Evolutionary conservation across 2,797 vertebrate genomes (phyloP).

Genomic region (Acanthornis magna): DNA sequence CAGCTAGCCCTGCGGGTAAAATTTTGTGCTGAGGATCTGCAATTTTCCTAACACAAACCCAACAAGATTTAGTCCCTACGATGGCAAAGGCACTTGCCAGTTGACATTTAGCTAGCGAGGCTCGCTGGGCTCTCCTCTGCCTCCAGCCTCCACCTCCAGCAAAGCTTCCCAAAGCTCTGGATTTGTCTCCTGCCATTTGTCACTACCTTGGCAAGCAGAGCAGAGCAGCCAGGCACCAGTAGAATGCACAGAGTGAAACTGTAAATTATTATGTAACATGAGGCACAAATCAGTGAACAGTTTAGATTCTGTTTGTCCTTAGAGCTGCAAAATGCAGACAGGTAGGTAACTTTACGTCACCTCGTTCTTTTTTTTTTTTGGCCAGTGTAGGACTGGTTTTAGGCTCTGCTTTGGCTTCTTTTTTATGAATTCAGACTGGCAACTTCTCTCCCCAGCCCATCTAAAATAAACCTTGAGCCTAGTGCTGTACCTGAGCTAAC

Average conservation of each 20-base stretch:
- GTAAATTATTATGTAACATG: neutral
- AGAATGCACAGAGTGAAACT: neutral
- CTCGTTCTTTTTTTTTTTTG: neutral
- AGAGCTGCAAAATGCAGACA: neutral
- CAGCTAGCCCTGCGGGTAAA: neutral
- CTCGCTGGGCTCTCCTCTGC: neutral
- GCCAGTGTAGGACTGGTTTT: neutral
- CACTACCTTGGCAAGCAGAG: neutral
- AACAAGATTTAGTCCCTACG: neutral
- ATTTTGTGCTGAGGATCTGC: neutral
- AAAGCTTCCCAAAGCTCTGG: neutral
- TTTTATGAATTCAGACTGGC: neutral
- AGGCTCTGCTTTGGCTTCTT: neutral
- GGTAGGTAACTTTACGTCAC: neutral
- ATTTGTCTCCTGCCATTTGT: neutral
- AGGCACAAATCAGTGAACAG: neutral
- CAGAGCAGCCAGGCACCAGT: neutral
- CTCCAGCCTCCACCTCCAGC: neutral
- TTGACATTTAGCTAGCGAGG: neutral
- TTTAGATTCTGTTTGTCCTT: neutral
- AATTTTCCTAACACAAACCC: conserved; percentile 1
- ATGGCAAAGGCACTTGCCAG: neutral
- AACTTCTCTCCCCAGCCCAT: neutral
- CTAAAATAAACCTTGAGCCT: neutral
- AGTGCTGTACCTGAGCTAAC: neutral